Evolutionary conservation across 2,888 invertebrate species (phyloP).

Genomic region (Cataglyphis cursor): DNA sequence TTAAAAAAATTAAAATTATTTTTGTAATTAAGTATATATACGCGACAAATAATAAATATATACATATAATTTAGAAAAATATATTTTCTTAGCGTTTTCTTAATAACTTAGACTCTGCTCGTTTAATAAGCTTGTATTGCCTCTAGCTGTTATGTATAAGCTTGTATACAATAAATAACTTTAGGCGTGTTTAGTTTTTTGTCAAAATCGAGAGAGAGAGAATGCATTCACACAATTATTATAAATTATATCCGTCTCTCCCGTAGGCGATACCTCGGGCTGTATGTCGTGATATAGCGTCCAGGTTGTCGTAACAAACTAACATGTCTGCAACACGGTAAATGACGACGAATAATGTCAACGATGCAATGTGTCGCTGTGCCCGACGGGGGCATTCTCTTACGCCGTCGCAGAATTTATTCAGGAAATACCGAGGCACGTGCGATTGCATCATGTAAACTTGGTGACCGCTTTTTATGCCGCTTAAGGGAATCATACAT

Average conservation of each 20-base stretch:
- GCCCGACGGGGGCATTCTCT: constrained; percentile 66
- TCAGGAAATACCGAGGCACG: constrained; percentile 84
- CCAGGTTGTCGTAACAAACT: constrained; percentile 50
- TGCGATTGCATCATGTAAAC: constrained; percentile 79
- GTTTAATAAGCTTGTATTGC: neutral
- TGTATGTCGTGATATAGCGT: constrained; percentile 50
- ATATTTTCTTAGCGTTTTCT: neutral
- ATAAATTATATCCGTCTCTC: constrained; percentile 40
- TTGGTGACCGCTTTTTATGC: constrained; percentile 82
- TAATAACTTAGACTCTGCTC: neutral
- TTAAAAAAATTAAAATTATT: neutral
- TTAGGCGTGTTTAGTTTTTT: constrained; percentile 40
- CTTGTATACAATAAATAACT: constrained; percentile 54
- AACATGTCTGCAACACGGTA: constrained; percentile 46
- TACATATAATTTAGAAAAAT: neutral
- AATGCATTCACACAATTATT: constrained; percentile 45
- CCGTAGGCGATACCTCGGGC: constrained; percentile 67
- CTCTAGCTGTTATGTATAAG: neutral
- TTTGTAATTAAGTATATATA: neutral
- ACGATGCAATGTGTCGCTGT: constrained; percentile 50
- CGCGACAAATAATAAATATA: neutral
- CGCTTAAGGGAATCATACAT: constrained; percentile 85
- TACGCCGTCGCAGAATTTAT: constrained; percentile 78
- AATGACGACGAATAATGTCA: constrained; percentile 63
- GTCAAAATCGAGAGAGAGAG: constrained; percentile 10